Conservation (phyloP, 1,140 invertebrate species). For the Uloborus diversus region DNA sequence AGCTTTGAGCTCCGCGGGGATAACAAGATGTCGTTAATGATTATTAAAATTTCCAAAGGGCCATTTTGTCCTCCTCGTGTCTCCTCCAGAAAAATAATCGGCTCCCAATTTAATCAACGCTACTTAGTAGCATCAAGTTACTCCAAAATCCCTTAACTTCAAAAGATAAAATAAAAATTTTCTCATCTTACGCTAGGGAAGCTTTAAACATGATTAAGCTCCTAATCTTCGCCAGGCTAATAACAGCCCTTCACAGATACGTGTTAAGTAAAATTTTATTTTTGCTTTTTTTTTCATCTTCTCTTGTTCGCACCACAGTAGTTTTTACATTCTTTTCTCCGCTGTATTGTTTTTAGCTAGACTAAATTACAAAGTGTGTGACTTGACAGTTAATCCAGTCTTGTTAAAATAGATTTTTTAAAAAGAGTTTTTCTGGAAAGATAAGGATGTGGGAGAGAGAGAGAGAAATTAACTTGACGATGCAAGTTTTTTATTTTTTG, state of each 20-base stretch:
- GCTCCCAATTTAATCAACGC: too few species aligned
- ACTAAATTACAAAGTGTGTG: not conserved
- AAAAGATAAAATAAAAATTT: conserved; percentile 9
- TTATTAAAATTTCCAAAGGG: too few species aligned
- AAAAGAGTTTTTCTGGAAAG: not conserved
- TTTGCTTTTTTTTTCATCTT: not conserved
- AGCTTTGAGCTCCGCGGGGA: too few species aligned
- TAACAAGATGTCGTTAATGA: too few species aligned
- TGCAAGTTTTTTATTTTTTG: not conserved
- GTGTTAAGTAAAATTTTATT: not conserved
- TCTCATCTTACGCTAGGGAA: not conserved
- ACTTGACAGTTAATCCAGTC: conserved; percentile 34
- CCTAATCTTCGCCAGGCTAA: conserved; percentile 23
- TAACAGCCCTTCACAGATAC: not conserved
- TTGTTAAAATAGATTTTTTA: conserved; percentile 6
- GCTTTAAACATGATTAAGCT: conserved; percentile 11
- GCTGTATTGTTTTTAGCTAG: too few species aligned
- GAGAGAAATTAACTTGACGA: conserved; percentile 1
- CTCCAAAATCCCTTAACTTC: not conserved
- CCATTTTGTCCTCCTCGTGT: too few species aligned
- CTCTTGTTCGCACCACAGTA: too few species aligned
- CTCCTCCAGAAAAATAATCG: too few species aligned
- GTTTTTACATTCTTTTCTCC: too few species aligned
- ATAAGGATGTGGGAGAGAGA: not conserved
- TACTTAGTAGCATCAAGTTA: too few species aligned